phyloP scores from a whole-genome alignment of 2,113 vertebrate genomes.

The Mastomys natalensis region DNA sequence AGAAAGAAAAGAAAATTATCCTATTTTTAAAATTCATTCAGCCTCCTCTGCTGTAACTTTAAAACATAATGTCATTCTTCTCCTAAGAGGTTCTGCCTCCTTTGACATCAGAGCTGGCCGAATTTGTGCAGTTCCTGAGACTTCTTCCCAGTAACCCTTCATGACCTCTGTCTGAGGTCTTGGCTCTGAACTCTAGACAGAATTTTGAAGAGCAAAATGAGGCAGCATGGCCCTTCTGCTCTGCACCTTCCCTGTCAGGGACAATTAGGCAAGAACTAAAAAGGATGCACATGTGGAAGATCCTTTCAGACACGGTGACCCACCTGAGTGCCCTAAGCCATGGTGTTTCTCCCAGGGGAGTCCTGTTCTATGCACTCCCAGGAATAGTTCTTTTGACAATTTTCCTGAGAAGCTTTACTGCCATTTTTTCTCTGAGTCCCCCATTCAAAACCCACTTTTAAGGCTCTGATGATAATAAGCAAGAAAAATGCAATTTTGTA shows the following conservation, averaged over 20 bases:
- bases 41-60: background rate
- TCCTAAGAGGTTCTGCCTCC: background rate
- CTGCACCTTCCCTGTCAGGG: background rate
- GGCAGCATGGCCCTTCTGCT: background rate
- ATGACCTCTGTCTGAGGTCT: background rate
- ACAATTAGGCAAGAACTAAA: slow-evolving; percentile 10
- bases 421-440: slow-evolving; percentile 17
- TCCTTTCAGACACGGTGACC: background rate
- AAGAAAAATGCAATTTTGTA: background rate
- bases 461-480: background rate
- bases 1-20: background rate
- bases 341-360: background rate
- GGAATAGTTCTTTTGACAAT: background rate
- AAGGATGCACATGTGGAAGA: background rate
- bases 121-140: background rate
- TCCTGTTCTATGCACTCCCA: background rate
- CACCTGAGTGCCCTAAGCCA: background rate
- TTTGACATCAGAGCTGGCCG: background rate
- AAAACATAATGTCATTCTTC: background rate
- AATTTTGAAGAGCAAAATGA: slow-evolving; percentile 20
- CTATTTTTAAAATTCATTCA: background rate
- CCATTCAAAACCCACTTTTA: background rate
- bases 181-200: background rate
- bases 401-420: background rate
- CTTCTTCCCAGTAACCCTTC: background rate